Evolutionary conservation across 2,888 invertebrate species (phyloP), one percentile per base, ranked within the genome.

Genomic region (Cryptus viduatorius): DNA sequence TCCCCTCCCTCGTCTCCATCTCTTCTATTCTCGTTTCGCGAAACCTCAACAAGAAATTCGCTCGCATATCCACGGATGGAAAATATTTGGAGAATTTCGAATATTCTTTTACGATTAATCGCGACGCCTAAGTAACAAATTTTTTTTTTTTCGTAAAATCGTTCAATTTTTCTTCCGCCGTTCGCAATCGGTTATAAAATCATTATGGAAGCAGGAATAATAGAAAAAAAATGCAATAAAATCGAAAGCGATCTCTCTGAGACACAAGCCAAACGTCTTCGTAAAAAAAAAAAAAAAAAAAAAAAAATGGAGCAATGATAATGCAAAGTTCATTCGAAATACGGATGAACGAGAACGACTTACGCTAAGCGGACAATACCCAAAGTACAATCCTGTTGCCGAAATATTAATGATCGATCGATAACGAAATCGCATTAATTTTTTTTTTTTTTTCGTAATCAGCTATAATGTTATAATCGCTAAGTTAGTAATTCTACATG

Each of bases 21-120:
- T 72, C 56, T 72, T 82, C 16, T 46, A 53, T 87, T 84, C 85
- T 68, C 29, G 76, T 84, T 90, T 89, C 90, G 89, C 88, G 87
- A 86, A 90, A 89, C 87, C 87, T 90, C 89, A 89, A 88, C 90
- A 89, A 90, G 86, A 86, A 37, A 87, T 88, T 90, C 87, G 64
- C 61, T 83, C 79, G 75, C 77, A 81, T 79, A 50, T 77, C 19
- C 56, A 72, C 68, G 42, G 7, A 67, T 83, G 19, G 69, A 48
- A 81, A 83, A 83, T 75, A 78, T 73, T 78, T 64, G 31, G 42
- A 24, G 59, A 75, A 81, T 56, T 48, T 68, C 16, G 44, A 69
- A 50, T 75, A 61, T 83, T 76, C 44, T 29, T 50, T 72, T 72
- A 69, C 80, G 72, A 64, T 82, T 79, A 68, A 79, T 81, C 72